A percentile compares a stretch with the other conserved stretches of the same genome.
phyloP scores from a whole-genome alignment of 1,140 invertebrate species.

The Ostrea edulis region DNA sequence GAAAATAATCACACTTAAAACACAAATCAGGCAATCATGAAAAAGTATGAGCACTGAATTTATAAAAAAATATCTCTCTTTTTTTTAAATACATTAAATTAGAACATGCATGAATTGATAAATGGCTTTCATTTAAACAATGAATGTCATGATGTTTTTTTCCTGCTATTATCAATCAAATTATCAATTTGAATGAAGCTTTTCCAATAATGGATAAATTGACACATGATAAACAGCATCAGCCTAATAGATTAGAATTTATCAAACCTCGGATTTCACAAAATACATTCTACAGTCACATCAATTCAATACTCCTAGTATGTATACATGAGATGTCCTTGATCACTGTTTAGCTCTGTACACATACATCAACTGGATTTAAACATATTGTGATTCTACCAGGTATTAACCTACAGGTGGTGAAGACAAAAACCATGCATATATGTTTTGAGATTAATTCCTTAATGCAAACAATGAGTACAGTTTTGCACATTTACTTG shows the following conservation, averaged over 20 bases:
- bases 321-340: background rate
- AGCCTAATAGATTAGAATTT: background rate
- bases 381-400: background rate
- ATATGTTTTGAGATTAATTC: constrained; percentile 5
- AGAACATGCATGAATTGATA: background rate
- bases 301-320: constrained; percentile 19
- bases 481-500: constrained; percentile 1
- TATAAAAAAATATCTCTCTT: background rate
- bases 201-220: too few species aligned
- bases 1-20: background rate
- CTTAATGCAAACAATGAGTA: constrained; percentile 14
- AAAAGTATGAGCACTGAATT: background rate
- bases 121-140: background rate
- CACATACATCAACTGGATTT: background rate
- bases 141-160: background rate
- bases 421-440: background rate
- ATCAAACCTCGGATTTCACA: constrained; percentile 21
- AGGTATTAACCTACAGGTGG: background rate
- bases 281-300: background rate
- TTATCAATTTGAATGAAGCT: constrained; percentile 8
- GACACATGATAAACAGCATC: background rate
- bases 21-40: constrained; percentile 6
- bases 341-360: background rate
- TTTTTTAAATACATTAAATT: background rate
- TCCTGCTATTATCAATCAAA: background rate